These are phyloP conservation scores for Muraenolepis orangiensis DNA, from an alignment of 2,797 vertebrate genomes.

Conservation along the genomic window DNA sequence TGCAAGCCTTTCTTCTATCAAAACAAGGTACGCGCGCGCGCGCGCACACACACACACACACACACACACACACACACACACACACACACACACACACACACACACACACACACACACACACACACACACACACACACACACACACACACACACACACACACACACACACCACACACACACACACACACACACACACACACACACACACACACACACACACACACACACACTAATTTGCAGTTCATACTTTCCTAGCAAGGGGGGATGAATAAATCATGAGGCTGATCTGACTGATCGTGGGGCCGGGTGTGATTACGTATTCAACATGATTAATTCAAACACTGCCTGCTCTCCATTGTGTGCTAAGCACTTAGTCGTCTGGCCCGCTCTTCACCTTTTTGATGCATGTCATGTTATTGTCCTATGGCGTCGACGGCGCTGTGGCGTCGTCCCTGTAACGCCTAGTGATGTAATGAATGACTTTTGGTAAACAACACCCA, in stretches of 20 bases:
- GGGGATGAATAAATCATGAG: slow-evolving; percentile 49
- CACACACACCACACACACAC: slow-evolving; percentile 18
- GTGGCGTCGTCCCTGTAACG: background rate
- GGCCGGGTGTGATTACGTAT: slow-evolving; percentile 36
- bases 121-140: slow-evolving; percentile 7
- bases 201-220: background rate
- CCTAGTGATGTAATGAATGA: background rate
- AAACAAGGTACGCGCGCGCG: slow-evolving; percentile 33
- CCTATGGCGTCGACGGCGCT: background rate
- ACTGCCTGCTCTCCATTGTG: background rate
- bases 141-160: background rate
- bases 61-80: slow-evolving; percentile 3
- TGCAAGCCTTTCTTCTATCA: slow-evolving; percentile 25
- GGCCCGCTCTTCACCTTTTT: background rate
- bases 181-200: slow-evolving; percentile 11
- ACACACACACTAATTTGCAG: slow-evolving; percentile 5
- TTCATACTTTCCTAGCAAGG: slow-evolving; percentile 30
- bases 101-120: slow-evolving; percentile 14
- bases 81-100: slow-evolving; percentile 7
- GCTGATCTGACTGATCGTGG: slow-evolving; percentile 36
- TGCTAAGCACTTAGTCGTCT: background rate
- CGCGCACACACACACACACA: background rate
- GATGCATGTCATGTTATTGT: background rate
- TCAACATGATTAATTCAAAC: slow-evolving; percentile 28
- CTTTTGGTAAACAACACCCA: background rate